phyloP scores from a whole-genome alignment of 2,888 invertebrate genomes.

The Apomyelois bistriatella region DNA sequence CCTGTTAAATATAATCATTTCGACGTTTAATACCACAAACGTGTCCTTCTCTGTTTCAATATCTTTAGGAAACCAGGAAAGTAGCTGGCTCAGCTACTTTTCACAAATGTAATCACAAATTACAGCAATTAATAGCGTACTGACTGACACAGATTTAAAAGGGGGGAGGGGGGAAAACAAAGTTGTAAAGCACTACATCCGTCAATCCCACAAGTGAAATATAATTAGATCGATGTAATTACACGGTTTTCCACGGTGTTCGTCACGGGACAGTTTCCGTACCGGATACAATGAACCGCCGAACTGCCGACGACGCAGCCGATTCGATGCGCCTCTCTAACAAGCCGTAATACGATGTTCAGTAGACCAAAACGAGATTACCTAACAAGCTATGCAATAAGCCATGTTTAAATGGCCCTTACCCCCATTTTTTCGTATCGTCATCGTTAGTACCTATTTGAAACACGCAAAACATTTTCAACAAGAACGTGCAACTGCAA shows the following conservation, averaged over 20 bases:
- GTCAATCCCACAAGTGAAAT: conserved; percentile 10
- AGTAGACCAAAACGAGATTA: conserved; percentile 38
- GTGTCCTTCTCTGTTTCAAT: no score
- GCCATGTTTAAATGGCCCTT: conserved; percentile 8
- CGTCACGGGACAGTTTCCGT: conserved; percentile 56
- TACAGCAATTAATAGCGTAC: no score
- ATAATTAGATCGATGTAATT: conserved; percentile 53
- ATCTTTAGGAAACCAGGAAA: no score
- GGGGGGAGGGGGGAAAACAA: neutral
- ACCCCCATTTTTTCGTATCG: neutral
- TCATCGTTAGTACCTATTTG: neutral
- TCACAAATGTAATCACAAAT: no score
- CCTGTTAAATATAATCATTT: no score
- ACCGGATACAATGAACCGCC: conserved; percentile 30
- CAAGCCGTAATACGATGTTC: conserved; percentile 33
- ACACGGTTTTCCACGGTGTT: conserved; percentile 56
- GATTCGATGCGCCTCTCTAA: conserved; percentile 45
- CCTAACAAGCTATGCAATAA: conserved; percentile 29
- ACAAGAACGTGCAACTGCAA: conserved; percentile 20
- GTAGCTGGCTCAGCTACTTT: no score
- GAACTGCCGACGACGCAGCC: conserved; percentile 24
- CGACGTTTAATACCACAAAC: no score
- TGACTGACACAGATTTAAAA: neutral
- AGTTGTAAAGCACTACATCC: neutral
- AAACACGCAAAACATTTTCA: conserved; percentile 6